Evolutionary conservation across 2,113 vertebrate genomes (phyloP).

Genomic region (Climacteris rufus): DNA sequence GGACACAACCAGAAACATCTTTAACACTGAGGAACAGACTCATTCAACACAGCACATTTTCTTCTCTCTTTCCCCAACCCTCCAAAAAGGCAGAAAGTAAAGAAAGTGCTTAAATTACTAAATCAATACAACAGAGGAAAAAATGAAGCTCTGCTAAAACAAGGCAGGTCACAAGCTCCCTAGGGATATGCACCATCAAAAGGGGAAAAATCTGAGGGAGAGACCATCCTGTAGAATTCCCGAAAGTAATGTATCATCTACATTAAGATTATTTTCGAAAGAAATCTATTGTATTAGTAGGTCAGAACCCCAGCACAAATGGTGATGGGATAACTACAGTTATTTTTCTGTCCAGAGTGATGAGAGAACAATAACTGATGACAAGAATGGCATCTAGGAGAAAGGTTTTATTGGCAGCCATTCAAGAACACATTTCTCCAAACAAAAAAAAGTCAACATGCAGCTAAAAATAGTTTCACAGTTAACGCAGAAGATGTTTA

Average conservation of each 20-base stretch:
- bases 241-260: neutral
- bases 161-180: neutral
- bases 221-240: neutral
- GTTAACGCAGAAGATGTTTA: neutral
- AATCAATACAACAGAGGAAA: neutral
- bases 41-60: neutral
- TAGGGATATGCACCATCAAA: neutral
- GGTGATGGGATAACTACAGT: slow-evolving; percentile 39
- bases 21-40: neutral
- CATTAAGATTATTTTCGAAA: neutral
- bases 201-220: neutral
- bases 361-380: neutral
- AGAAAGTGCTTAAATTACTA: neutral
- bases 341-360: slow-evolving; percentile 31
- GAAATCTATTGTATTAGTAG: neutral
- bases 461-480: slow-evolving; percentile 9
- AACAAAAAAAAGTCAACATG: neutral
- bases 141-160: neutral
- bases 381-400: neutral
- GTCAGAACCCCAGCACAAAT: neutral
- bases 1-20: neutral
- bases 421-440: slow-evolving; percentile 15
- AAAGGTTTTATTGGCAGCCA: slow-evolving; percentile 5
- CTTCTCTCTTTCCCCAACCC: neutral
- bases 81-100: neutral